Evolutionary conservation across 1,140 invertebrate species (phyloP), one percentile per base, ranked within the genome.

Genomic region (Zaprionus capensis): DNA sequence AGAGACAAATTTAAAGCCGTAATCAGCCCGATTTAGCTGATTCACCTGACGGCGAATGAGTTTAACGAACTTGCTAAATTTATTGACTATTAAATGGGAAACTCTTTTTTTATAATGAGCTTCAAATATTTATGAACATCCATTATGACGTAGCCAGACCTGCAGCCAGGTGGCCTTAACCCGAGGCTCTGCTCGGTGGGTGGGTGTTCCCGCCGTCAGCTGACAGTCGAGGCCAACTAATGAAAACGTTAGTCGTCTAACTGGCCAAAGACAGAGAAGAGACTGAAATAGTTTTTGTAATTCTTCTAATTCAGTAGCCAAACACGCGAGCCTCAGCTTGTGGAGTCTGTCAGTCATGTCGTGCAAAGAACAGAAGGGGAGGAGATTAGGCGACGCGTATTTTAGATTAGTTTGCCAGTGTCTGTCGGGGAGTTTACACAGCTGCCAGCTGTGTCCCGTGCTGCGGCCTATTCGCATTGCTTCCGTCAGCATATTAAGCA

Each of bases 401-500:
- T 70, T 61, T 65, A 59, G 67, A 65, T 71, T 71, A 70, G 59
- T 63, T 79, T 24, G 62, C 17, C 20, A 44, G 55, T 56, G 53
- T 65, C 63, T 34, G 57, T 17, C 31, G 56, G 58, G 36, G 15
- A 71, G 38, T 59, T 59, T 62, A 46, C n/a, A 38, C 46, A 64
- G 17, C 17, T 55, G 57, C 46, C 38, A 62, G 46, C 6, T 73
- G 57, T 69, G 73, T 71, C 76, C 65, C 80, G 83, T 86, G 80
- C 84, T 70, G 64, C 44, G 46, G 55, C 41, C 71, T 38, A 83
- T 88, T 68, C 78, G 81, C 62, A 84, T 76, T 87, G 85, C 84
- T 87, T 87, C 84, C 84, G 84, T 87, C 84, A 87, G 84, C 78
- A 84, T 51, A 51, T 84, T 88, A 80, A 88, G 80, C 81, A 83